These are phyloP conservation scores for Cossypha dichroa DNA, from an alignment of 2,797 vertebrate species.

Conservation along the genomic window DNA sequence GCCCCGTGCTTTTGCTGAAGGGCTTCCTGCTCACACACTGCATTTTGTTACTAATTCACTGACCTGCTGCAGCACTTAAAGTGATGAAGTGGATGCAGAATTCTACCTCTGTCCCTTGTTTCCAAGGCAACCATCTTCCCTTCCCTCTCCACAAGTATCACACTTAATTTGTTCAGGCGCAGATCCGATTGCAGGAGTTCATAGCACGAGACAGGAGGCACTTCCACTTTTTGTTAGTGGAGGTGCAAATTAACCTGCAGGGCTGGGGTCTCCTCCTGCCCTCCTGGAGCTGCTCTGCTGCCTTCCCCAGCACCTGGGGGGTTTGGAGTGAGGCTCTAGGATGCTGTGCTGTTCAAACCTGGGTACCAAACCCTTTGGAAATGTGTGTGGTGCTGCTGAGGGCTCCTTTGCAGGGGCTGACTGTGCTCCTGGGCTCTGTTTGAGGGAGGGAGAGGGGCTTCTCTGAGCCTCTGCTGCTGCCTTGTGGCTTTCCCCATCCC, in stretches of 20 bases:
- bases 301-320: not conserved
- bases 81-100: slow-evolving; percentile 61
- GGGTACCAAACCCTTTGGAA: not conserved
- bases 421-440: rapidly evolving
- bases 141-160: slow-evolving; percentile 52
- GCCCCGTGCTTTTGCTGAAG: not conserved
- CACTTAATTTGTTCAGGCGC: slow-evolving; percentile 38
- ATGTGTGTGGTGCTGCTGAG: not conserved
- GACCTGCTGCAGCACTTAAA: slow-evolving; percentile 59
- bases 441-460: not conserved
- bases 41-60: slow-evolving; percentile 44
- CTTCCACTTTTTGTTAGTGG: not conserved
- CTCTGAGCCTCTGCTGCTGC: not conserved
- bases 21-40: not conserved
- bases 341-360: not conserved
- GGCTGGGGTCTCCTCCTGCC: not conserved
- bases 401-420: not conserved
- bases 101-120: slow-evolving; percentile 62
- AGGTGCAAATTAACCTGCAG: not conserved
- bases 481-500: not conserved
- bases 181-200: not conserved
- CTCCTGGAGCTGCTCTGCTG: not conserved
- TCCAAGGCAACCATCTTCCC: slow-evolving; percentile 64
- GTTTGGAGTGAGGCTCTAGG: not conserved
- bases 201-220: not conserved